Evolutionary conservation across 2,113 vertebrate species (phyloP), one percentile per base, ranked within the genome.

Genomic region (Menura novaehollandiae): DNA sequence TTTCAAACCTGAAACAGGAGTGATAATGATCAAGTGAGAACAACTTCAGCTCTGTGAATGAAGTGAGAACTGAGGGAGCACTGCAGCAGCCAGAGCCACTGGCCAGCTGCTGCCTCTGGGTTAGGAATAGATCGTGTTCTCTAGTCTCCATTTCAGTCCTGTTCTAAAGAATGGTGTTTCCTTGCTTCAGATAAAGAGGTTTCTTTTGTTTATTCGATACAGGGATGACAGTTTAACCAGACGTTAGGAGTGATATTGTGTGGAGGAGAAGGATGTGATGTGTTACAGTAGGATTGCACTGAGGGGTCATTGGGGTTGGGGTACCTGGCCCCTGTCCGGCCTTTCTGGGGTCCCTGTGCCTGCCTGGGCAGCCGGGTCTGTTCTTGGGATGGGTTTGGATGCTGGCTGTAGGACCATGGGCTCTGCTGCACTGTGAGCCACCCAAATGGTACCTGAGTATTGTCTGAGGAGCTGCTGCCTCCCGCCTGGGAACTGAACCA

Each of bases 21-120:
- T 88, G 90, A 81, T 89, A 89, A 97, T 85, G 75, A 91, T 55
- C 6, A 88, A 75, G 75, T 92, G 51, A 88, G 90, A 97, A 85
- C 77, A 63, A 60, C 51, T 82, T 68, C 26, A 26, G 41, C 18
- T 7, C 39, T 94, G 88, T 69, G 86, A 92, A 60, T 63, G 75
- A 49, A 41, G 85, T 20, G 95, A 90, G 77, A 89, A 56, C 59
- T 55, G 75, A 73, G 43, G 52, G 37, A 51, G 88, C 30, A 10
- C 23, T 28, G 73, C 67, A 68, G 18, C 24, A 66, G 63, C 68
- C 58, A 22, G 69, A 64, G 28, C 49, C 58, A 13, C 22, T 0
- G 1, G 13, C 32, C 6, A 0, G 68, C 41, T n/a, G 18, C 23
- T 30, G 52, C 39, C 23, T 55, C 32, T 37, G 72, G 18, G 7